Base-by-base conservation (phyloP, 2,113 vertebrate genomes). In the Etheostoma cragini region DNA sequence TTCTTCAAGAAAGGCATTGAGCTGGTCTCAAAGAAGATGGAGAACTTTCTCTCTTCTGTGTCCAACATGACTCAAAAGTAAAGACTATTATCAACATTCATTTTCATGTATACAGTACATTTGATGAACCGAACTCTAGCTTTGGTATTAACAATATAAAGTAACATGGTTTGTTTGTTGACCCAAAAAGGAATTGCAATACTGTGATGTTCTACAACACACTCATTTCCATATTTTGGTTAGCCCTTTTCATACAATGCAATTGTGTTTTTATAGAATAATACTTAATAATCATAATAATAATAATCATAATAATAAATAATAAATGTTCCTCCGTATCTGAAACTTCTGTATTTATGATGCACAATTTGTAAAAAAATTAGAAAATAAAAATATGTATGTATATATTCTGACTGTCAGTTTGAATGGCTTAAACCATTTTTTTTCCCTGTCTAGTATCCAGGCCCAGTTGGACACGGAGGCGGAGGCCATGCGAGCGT, bases 1-100 rank as follows among this genome's bases (percentile, higher is more conserved):
- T 99, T 98, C 91, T 97, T 97, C 87, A 98, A 98, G 96, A 99
- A 96, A 91, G 97, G 98, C 83, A 95, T 97, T 45, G 97, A 98
- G 84, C 94, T 97, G 94, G 97, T 98, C 92, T 97, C 97, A 46
- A 97, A 95, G 92, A 97, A 95, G 80, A 96, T 98, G 96, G 97
- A 97, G 86, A 93, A 56, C 88, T 98, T 98, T 85, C 93, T 99
- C 46, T 89, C 95, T 6, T 98, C 97, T 0, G 96, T 97, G 50
- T 95, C 95, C 54, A 95, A 89, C 89, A 97, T 98, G 97, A 95
- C 96, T 58, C 96, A 97, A 68, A 97, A 95, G 98, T 98, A 96
- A 95, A 74, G 5, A 71, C 26, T 19, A 8, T 33, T 33, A 7
- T 66, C 6, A 53, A 61, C 19, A 24, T 65, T 60, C 0, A 17